Conservation (phyloP, 2,113 vertebrate genomes). For the Hemiprocne comata region DNA sequence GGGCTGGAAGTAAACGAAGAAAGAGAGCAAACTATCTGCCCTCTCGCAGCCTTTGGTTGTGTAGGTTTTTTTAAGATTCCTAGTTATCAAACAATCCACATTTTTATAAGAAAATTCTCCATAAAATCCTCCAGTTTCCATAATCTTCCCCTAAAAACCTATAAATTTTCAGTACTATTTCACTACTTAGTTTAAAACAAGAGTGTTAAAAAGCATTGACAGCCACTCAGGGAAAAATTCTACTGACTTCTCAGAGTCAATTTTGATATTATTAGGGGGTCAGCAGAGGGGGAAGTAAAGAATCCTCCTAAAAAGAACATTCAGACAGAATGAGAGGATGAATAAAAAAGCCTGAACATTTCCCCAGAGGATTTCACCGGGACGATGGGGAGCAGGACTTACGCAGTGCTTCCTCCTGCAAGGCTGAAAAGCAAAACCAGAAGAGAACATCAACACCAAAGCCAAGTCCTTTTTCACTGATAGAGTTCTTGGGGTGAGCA, state of each 20-base stretch:
- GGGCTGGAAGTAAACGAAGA: neutral
- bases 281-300: neutral
- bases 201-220: neutral
- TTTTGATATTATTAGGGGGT: neutral
- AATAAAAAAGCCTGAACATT: neutral
- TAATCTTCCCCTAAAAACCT: neutral
- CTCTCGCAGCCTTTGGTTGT: neutral
- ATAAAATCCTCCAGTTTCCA: neutral
- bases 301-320: neutral
- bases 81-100: neutral
- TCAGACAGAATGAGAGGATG: neutral
- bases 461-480: fast-evolving
- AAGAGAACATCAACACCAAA: neutral
- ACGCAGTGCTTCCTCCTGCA: neutral
- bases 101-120: neutral
- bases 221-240: neutral
- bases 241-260: neutral
- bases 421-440: neutral
- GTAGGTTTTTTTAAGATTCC: neutral
- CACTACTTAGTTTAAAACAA: neutral
- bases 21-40: neutral
- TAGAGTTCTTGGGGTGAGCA: neutral
- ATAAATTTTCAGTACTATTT: neutral
- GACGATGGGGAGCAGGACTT: neutral
- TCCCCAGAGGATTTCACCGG: neutral